Evolutionary conservation across 1,140 invertebrate genomes (phyloP), one percentile per base, ranked within the genome.

Genomic region (Dendroctonus ponderosae): DNA sequence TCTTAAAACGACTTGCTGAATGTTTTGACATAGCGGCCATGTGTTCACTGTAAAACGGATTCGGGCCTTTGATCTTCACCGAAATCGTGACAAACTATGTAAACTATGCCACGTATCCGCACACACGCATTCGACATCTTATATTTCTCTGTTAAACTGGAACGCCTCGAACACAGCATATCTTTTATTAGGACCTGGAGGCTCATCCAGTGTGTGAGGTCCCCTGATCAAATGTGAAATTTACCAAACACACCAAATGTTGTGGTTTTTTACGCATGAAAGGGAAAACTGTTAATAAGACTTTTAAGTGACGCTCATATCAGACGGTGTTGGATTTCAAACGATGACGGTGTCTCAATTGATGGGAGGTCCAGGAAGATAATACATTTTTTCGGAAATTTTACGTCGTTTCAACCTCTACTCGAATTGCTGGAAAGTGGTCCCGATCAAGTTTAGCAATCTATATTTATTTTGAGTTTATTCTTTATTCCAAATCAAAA

Each of bases 1-100:
- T 61, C 26, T 52, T 7, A 56, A 64, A 51, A 56, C 41, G 56
- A 70, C 52, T 66, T 66, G 53, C 40, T 66, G 66, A 65, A 64
- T 71, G 70, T 71, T 71, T 71, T 71, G 70, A 71, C 70, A 71
- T 54, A 51, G 59, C 44, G 50, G 70, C 70, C 70, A 71, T 71
- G 63, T 71, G 70, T 71, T 71, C 66, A 62, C 42, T 66, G 66
- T 71, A 61, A 71, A 15, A 40, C 60, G 62, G 48, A 62, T 64
- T 60, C 57, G 54, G 54, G 37, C 44, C 61, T 71, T 71, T 71
- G 39, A 71, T 71, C 66, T 71, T 66, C 46, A 48, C 70, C 70
- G 70, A 64, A 64, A 67, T 62, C 64, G 58, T 66, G 70, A 68
- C 69, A 70, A 68, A 67, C 65, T 70, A 64, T 63, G 66, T 71